A percentile compares a stretch with the other conserved stretches of the same genome.
Evolutionary conservation across 2,113 vertebrate genomes (phyloP).

Genomic region (Lycaon pictus): DNA sequence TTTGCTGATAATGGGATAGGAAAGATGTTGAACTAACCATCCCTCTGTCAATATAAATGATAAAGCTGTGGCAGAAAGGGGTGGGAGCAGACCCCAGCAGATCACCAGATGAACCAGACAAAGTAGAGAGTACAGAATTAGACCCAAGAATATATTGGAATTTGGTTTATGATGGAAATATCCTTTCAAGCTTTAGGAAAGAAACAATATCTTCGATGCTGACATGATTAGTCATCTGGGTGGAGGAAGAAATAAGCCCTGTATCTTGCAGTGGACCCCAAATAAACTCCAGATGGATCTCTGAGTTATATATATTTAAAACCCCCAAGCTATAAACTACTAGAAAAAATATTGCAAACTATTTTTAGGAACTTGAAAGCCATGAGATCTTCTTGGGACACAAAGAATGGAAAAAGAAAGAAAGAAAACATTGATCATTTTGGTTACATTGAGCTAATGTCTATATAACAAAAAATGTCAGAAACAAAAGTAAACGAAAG

Average conservation of each 20-base stretch:
- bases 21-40: not conserved
- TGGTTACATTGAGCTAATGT: not conserved
- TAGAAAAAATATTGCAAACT: not conserved
- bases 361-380: conserved; percentile 35
- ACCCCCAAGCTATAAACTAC: not conserved
- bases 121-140: not conserved
- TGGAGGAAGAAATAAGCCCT: not conserved
- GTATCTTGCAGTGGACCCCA: not conserved
- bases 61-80: not conserved
- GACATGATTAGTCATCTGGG: not conserved
- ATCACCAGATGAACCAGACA: not conserved
- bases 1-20: not conserved
- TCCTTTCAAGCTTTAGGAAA: not conserved
- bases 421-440: not conserved
- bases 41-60: not conserved
- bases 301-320: not conserved
- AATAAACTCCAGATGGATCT: not conserved
- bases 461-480: not conserved
- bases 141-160: not conserved
- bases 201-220: not conserved
- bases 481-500: conserved; percentile 8
- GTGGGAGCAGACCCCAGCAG: not conserved
- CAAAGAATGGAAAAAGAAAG: not conserved
- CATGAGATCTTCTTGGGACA: not conserved
- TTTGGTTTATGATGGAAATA: conserved; percentile 18